Percentiles rank a stretch among this genome's conserved stretches.
These are phyloP conservation scores for Sinocyclocheilus anshuiensis DNA, from an alignment of 2,113 vertebrate species.

Conservation along the genomic window DNA sequence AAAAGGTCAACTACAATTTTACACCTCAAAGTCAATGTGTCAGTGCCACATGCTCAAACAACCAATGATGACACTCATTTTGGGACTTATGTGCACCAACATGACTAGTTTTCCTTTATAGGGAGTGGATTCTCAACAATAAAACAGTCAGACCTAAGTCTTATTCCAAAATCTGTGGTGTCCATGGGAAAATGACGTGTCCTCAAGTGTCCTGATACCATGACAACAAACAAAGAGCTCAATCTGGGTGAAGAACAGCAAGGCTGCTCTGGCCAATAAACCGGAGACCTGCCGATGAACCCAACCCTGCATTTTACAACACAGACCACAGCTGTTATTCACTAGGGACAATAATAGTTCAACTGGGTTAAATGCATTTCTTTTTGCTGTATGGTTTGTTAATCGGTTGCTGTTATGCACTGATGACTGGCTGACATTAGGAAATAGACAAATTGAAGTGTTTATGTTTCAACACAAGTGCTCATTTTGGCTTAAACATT, in stretches of 20 bases:
- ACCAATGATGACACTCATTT: neutral
- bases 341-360: slow-evolving; percentile 39
- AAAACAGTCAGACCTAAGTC: neutral
- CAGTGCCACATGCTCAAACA: slow-evolving; percentile 47
- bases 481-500: slow-evolving; percentile 8
- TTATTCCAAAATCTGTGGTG: slow-evolving; percentile 29
- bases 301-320: slow-evolving; percentile 79
- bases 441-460: neutral
- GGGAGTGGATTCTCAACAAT: neutral
- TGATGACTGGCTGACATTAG: neutral
- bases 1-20: slow-evolving; percentile 33
- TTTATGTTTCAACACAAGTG: neutral
- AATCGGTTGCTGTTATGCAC: neutral
- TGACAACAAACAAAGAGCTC: slow-evolving; percentile 43
- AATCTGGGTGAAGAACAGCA: slow-evolving; percentile 64
- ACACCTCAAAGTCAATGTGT: slow-evolving; percentile 19
- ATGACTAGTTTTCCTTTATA: neutral
- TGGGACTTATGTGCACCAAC: neutral
- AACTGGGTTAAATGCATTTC: slow-evolving; percentile 9
- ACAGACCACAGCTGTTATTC: slow-evolving; percentile 59
- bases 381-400: slow-evolving; percentile 33
- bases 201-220: slow-evolving; percentile 21
- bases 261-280: slow-evolving; percentile 66
- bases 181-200: slow-evolving; percentile 32
- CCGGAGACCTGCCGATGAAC: slow-evolving; percentile 73